Evolutionary conservation across 2,113 vertebrate genomes (phyloP), one percentile per base, ranked within the genome.

Genomic region (Isurus oxyrinchus): DNA sequence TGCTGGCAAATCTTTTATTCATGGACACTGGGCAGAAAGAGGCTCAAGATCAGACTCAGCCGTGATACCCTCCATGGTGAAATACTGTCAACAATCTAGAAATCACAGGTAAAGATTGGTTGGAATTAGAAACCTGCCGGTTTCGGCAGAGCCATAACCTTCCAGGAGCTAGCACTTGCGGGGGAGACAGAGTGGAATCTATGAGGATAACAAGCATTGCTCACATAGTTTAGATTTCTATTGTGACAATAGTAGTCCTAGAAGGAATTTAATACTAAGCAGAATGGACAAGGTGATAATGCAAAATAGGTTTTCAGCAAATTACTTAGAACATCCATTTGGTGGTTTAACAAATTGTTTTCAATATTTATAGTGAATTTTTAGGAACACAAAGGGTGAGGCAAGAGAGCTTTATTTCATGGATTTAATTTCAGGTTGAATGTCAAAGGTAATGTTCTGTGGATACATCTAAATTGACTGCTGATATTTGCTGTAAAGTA

Each of bases 391-490:
- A 35, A 13, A 90, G 10, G 25, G 25, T 31, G 23, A 14, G 55
- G 88, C 19, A 55, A 91, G 3, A 59, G 55, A 91, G 49, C 1
- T 59, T 87, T 53, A 44, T 91, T 59, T 91, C 31, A 27, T 91
- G 31, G 7, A 91, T 11, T 91, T 35, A 27, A 91, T 55, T 59
- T 91, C 55, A 91, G 88, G 88, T 35, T 91, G 53, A 91, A 91
- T 91, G 88, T 59, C 88, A 91, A 55, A 84, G 55, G 57, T 59
- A 91, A 91, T 91, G 53, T 91, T 90, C 57, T 59, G 55, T 57
- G 27, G 88, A 14, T 59, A 57, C 57, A 59, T 91, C 55, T 35
- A 59, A 55, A 35, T 90, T 91, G 27, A 55, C 57, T 91, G 57
- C 53, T 57, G 25, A 57, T 59, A 59, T 91, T 91, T 59, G 88